These are phyloP conservation scores for Meteorus colon DNA, from an alignment of 2,888 invertebrate genomes.

Conservation along the genomic window DNA sequence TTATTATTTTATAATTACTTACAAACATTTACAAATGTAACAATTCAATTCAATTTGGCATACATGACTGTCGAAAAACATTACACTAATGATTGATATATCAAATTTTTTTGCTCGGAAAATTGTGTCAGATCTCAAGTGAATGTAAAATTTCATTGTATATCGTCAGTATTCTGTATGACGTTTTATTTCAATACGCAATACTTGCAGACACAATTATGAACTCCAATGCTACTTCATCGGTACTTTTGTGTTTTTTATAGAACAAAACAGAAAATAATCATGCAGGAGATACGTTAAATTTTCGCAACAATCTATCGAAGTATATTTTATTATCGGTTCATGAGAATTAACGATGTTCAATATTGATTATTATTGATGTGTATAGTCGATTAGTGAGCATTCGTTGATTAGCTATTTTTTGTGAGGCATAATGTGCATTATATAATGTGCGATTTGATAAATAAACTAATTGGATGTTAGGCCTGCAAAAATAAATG, in stretches of 20 bases:
- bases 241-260: not conserved
- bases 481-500: constrained; percentile 30
- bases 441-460: constrained; percentile 13
- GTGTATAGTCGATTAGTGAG: constrained; percentile 44
- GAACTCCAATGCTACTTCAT: not conserved
- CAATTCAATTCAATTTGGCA: constrained; percentile 71
- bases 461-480: constrained; percentile 20
- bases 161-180: not conserved
- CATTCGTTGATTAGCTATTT: constrained; percentile 51
- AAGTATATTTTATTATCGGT: not conserved
- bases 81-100: constrained; percentile 56
- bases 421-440: constrained; percentile 38
- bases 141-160: not conserved
- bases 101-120: not conserved
- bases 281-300: constrained; percentile 3
- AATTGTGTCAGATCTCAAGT: not conserved
- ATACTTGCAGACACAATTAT: not conserved
- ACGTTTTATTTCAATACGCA: constrained; percentile 1
- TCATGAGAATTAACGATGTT: constrained; percentile 6
- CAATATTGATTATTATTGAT: constrained; percentile 15
- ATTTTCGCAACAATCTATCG: not conserved
- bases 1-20: constrained; percentile 70
- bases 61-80: constrained; percentile 66
- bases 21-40: constrained; percentile 72
- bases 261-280: constrained; percentile 19